A percentile compares a stretch with the other conserved stretches of the same genome.
Conservation (phyloP, 2,888 invertebrate species). For the Autographa gamma region DNA sequence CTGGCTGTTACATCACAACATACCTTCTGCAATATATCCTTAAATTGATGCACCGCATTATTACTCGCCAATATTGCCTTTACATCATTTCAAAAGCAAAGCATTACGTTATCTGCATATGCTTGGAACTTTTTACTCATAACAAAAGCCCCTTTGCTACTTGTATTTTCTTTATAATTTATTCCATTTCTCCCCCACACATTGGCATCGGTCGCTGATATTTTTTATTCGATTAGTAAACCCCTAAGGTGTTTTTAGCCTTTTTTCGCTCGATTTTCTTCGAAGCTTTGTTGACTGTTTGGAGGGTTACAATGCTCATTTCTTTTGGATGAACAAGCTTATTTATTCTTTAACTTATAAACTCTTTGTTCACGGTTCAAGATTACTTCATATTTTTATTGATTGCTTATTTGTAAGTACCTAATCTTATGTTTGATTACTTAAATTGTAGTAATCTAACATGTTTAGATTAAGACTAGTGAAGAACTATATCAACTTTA, state of each 20-base stretch:
- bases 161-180: constrained; percentile 89
- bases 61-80: constrained; percentile 71
- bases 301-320: constrained; percentile 87
- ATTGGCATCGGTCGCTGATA: constrained; percentile 89
- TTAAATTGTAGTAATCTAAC: background rate
- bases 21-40: constrained; percentile 47
- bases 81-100: constrained; percentile 76
- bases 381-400: constrained; percentile 15
- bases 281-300: constrained; percentile 89
- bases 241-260: constrained; percentile 90
- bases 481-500: background rate
- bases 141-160: constrained; percentile 84
- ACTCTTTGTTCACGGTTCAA: constrained; percentile 39
- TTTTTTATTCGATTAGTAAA: constrained; percentile 90
- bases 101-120: constrained; percentile 81
- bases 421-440: background rate
- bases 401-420: background rate
- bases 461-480: background rate
- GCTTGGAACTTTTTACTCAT: constrained; percentile 83
- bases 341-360: constrained; percentile 77
- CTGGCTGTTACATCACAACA: constrained; percentile 45
- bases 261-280: constrained; percentile 90
- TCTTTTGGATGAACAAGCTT: constrained; percentile 87
- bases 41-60: constrained; percentile 61
- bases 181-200: constrained; percentile 88